Conservation (phyloP, 2,888 invertebrate genomes). For the Protodeltote pygarga region DNA sequence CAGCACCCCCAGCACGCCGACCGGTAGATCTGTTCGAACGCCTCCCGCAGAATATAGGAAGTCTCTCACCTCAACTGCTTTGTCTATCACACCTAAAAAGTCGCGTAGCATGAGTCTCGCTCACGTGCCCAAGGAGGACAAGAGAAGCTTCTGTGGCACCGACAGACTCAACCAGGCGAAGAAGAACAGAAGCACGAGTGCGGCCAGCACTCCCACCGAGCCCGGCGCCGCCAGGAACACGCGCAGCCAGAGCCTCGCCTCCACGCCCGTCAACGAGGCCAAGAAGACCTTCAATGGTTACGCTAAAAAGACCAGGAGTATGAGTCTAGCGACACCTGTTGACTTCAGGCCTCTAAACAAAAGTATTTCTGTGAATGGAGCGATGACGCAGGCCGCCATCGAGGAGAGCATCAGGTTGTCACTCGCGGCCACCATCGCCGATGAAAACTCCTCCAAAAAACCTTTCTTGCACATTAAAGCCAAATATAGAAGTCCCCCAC, state of each 20-base stretch:
- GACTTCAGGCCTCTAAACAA: conserved; percentile 67
- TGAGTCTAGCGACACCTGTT: conserved; percentile 71
- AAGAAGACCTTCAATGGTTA: conserved; percentile 61
- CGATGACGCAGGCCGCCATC: conserved; percentile 80
- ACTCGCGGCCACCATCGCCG: conserved; percentile 75
- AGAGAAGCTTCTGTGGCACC: conserved; percentile 69
- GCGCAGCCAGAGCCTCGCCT: conserved; percentile 79
- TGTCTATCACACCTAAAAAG: conserved; percentile 70
- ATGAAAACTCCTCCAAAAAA: conserved; percentile 74
- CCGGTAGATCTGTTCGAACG: conserved; percentile 64
- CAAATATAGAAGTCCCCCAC: conserved; percentile 90
- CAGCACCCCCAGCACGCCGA: conserved; percentile 71
- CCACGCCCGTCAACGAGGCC: conserved; percentile 70
- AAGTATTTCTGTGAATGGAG: conserved; percentile 65
- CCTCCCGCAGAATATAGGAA: conserved; percentile 69
- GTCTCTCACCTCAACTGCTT: conserved; percentile 62
- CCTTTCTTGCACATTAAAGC: conserved; percentile 90
- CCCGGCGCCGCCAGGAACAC: conserved; percentile 51
- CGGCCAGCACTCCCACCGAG: conserved; percentile 66
- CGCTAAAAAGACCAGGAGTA: conserved; percentile 76
- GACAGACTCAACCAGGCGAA: conserved; percentile 66
- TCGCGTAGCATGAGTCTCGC: conserved; percentile 80
- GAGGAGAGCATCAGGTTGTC: conserved; percentile 81
- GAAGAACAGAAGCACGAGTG: conserved; percentile 55
- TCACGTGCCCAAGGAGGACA: conserved; percentile 58